Percentiles rank a stretch among this genome's conserved stretches.
Conservation (phyloP, 2,888 invertebrate species). For the Nomada flava region DNA sequence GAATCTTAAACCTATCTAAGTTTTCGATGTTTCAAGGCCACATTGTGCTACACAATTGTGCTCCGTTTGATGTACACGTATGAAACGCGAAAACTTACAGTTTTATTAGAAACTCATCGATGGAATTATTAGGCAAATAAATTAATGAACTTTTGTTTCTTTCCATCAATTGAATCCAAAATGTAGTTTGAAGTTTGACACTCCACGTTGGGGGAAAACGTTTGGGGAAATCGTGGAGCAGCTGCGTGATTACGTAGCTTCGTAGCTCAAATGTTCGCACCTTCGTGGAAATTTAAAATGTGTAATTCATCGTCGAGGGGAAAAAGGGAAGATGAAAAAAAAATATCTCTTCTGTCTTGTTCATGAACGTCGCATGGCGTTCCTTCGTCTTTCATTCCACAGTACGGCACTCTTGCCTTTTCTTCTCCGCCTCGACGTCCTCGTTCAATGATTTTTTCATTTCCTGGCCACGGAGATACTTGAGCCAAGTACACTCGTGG, state of each 20-base stretch:
- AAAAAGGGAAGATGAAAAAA: not conserved
- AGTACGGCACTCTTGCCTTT: slow-evolving; percentile 25
- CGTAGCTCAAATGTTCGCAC: slow-evolving; percentile 41
- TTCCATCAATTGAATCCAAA: slow-evolving; percentile 19
- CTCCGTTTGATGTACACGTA: not conserved
- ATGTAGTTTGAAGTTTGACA: not conserved
- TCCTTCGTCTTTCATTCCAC: slow-evolving; percentile 45
- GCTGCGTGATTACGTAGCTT: slow-evolving; percentile 31
- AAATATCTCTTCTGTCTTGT: slow-evolving; percentile 47
- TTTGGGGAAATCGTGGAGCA: not conserved
- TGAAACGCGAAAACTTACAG: too few species aligned
- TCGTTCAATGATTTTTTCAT: slow-evolving; percentile 70
- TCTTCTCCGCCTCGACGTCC: slow-evolving; percentile 33
- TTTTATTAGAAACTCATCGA: too few species aligned
- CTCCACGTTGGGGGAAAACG: too few species aligned
- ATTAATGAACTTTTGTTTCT: not conserved
- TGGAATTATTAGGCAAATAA: too few species aligned
- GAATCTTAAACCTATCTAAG: not conserved
- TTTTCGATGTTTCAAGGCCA: not conserved
- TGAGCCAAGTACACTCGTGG: slow-evolving; percentile 62
- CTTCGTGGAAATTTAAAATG: slow-evolving; percentile 43
- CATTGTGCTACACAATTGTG: not conserved
- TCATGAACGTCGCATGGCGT: slow-evolving; percentile 35
- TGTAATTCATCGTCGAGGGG: slow-evolving; percentile 54
- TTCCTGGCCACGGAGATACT: slow-evolving; percentile 62